phyloP scores from a whole-genome alignment of 2,797 vertebrate genomes.

The Melanogrammus aeglefinus region DNA sequence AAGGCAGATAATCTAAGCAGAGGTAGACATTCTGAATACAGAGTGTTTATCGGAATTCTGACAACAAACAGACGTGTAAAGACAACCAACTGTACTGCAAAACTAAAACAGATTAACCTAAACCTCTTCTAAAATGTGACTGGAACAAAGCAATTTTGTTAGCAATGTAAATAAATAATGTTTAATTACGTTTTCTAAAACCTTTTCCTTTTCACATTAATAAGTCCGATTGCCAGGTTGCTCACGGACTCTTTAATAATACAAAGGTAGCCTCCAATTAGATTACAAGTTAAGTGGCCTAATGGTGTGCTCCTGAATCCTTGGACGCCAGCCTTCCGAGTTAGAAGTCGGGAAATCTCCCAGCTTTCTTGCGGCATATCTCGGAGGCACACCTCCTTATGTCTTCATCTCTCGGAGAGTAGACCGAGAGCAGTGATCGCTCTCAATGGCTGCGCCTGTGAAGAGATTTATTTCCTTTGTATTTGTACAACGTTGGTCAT shows the following conservation, averaged over 20 bases:
- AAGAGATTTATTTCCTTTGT: too few relatives aligned
- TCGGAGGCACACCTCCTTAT: too few relatives aligned
- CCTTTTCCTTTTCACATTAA: background rate
- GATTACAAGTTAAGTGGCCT: background rate
- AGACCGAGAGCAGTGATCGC: too few relatives aligned
- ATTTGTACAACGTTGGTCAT: too few relatives aligned
- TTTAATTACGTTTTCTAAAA: background rate
- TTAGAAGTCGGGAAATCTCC: too few relatives aligned
- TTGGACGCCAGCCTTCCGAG: too few relatives aligned
- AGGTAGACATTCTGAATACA: constrained; percentile 14
- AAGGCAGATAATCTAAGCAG: constrained; percentile 26
- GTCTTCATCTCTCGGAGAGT: too few relatives aligned
- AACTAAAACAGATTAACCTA: background rate
- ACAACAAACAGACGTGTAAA: background rate
- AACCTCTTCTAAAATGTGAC: background rate
- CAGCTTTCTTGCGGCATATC: too few relatives aligned
- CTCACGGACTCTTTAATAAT: background rate
- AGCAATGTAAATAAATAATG: background rate
- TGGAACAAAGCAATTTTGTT: background rate
- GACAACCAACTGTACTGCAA: background rate
- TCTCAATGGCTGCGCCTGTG: too few relatives aligned
- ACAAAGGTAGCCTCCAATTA: background rate
- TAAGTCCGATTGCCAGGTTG: background rate
- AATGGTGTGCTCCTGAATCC: too few relatives aligned
- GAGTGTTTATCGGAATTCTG: constrained; percentile 9